Conservation (phyloP, 2,888 invertebrate species). For the Archips crataeganus region DNA sequence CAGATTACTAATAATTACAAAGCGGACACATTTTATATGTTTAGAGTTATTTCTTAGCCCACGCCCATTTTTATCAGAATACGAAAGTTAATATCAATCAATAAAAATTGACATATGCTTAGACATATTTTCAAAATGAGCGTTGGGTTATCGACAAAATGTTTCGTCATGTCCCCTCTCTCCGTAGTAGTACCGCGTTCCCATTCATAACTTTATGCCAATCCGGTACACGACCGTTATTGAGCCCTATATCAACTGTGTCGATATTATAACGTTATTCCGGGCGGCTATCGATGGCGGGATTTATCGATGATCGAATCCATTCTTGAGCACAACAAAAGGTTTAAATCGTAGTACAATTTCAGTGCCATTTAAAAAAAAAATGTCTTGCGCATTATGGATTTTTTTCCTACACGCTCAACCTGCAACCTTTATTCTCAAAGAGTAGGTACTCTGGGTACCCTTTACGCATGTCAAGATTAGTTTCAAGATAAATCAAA, state of each 20-base stretch:
- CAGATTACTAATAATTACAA: too few relatives aligned
- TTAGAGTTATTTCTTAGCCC: too few relatives aligned
- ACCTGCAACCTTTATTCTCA: too few relatives aligned
- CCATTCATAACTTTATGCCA: constrained; percentile 74
- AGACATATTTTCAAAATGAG: too few relatives aligned
- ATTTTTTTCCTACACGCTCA: too few relatives aligned
- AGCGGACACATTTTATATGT: too few relatives aligned
- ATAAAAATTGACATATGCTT: too few relatives aligned
- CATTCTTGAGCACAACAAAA: neutral
- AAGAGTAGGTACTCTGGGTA: too few relatives aligned
- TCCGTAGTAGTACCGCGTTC: constrained; percentile 59
- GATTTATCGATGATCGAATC: constrained; percentile 13
- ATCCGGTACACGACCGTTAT: constrained; percentile 70
- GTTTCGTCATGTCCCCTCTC: constrained; percentile 52
- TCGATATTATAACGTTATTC: constrained; percentile 55
- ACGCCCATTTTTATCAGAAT: too few relatives aligned
- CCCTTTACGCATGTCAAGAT: too few relatives aligned
- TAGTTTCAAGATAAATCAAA: too few relatives aligned
- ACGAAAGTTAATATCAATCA: too few relatives aligned
- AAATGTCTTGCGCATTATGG: neutral
- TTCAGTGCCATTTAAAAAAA: neutral
- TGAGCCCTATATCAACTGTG: constrained; percentile 62
- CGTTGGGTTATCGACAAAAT: constrained; percentile 36
- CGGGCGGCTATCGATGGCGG: constrained; percentile 31
- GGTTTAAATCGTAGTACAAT: neutral